These are phyloP conservation scores for Mastigias papua DNA, from an alignment of 30 jellyfish, hydroid and myxozoan species.

Conservation along the genomic window DNA sequence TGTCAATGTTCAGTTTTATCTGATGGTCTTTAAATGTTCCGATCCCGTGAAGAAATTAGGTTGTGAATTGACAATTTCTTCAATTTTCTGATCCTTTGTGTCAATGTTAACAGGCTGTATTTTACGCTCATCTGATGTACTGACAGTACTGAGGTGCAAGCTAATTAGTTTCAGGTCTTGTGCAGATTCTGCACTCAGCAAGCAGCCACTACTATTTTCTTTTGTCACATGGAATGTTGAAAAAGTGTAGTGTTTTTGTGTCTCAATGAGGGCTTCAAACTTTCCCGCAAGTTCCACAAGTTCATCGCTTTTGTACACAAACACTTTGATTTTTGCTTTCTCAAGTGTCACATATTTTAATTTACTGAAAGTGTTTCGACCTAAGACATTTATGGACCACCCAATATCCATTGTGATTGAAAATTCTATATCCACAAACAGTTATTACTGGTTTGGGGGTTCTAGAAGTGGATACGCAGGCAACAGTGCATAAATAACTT, in stretches of 20 bases:
- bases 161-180: no score
- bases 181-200: neutral
- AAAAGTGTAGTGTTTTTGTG: neutral
- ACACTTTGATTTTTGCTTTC: constrained; percentile 3
- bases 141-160: no score
- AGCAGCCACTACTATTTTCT: constrained; percentile 2
- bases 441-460: constrained; percentile 10
- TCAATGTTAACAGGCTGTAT: no score
- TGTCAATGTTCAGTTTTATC: no score
- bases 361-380: neutral
- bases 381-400: constrained; percentile 16
- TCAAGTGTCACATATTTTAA: neutral
- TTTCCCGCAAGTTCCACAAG: constrained; percentile 20
- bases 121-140: no score
- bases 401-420: constrained; percentile 9
- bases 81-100: no score
- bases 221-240: constrained; percentile 13
- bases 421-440: constrained; percentile 7
- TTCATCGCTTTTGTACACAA: neutral
- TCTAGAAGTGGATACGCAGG: neutral
- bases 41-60: no score
- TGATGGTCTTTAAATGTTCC: no score
- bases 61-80: no score
- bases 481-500: neutral
- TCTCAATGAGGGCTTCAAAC: constrained; percentile 20